These are phyloP conservation scores for Varecia variegata DNA, from an alignment of 2,797 vertebrate species.

Conservation along the genomic window DNA sequence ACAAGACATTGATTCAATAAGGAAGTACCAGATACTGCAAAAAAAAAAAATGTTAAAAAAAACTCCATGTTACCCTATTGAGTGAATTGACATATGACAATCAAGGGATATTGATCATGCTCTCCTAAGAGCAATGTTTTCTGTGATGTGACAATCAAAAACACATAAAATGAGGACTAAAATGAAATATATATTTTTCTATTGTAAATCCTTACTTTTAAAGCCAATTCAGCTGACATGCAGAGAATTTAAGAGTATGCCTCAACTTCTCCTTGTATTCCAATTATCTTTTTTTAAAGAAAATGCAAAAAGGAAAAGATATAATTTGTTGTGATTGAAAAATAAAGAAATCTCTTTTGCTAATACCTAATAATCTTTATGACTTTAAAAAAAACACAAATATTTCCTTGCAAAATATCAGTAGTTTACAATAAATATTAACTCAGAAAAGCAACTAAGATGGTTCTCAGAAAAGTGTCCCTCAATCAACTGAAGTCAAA, in stretches of 20 bases:
- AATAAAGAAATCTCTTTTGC: neutral
- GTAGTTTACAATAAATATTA: neutral
- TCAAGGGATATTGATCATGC: neutral
- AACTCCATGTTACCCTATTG: neutral
- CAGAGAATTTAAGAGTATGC: neutral
- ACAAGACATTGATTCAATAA: neutral
- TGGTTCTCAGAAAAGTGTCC: neutral
- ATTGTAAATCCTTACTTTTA: neutral
- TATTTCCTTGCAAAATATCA: neutral
- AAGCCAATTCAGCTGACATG: neutral
- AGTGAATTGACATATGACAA: neutral
- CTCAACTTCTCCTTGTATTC: neutral
- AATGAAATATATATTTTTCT: neutral
- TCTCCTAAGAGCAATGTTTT: neutral
- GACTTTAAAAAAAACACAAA: neutral
- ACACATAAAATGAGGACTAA: neutral
- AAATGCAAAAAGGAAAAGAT: neutral
- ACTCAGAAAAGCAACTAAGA: constrained; percentile 20
- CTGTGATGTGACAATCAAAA: neutral
- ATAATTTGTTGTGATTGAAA: neutral
- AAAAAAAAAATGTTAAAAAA: neutral
- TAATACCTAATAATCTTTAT: neutral
- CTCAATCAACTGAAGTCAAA: neutral
- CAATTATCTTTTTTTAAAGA: neutral
- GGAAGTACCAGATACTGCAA: neutral